phyloP scores from a whole-genome alignment of 2,888 invertebrate genomes.

The Drosophila ustulata region DNA sequence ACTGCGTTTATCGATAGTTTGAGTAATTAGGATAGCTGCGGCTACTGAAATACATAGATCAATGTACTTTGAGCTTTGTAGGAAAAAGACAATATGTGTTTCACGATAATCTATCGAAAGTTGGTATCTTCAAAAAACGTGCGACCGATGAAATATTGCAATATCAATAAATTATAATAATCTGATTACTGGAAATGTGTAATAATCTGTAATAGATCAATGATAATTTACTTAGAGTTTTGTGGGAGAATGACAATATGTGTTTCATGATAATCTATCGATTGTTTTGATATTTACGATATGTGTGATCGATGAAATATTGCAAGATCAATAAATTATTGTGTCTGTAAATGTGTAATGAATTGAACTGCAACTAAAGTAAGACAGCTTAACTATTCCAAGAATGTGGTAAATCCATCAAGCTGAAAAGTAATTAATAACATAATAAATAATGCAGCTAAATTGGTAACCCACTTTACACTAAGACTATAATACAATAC shows the following conservation, averaged over 20 bases:
- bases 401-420: neutral
- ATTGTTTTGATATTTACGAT: neutral
- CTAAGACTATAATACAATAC: no score
- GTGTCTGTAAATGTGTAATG: neutral
- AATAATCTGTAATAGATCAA: neutral
- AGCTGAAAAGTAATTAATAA: neutral
- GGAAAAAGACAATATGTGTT: neutral
- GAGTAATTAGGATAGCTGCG: conserved; percentile 11
- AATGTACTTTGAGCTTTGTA: neutral
- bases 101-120: neutral
- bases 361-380: neutral
- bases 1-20: conserved; percentile 22
- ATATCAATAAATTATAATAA: no score
- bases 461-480: no score
- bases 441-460: neutral
- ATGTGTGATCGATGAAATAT: conserved; percentile 3
- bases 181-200: no score
- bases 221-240: neutral
- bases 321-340: neutral
- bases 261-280: neutral
- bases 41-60: conserved; percentile 4
- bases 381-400: neutral
- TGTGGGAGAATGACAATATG: neutral
- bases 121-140: no score
- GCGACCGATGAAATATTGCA: no score